These are phyloP conservation scores for Sebastes vulpes DNA, from an alignment of 2,797 vertebrate species.

Conservation along the genomic window DNA sequence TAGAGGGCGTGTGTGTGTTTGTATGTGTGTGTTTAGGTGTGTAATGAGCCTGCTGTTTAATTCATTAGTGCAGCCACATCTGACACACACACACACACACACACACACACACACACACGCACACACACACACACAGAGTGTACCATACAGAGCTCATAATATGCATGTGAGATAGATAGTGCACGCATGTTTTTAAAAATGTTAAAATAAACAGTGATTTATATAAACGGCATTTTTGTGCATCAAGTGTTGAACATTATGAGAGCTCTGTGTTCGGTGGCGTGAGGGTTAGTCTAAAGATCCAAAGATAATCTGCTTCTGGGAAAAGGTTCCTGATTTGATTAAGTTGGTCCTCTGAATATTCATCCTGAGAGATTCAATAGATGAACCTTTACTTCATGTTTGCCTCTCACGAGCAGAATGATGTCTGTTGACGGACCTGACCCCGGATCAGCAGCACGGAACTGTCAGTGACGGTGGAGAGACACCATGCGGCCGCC, in stretches of 20 bases:
- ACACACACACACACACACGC: no score
- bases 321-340: not conserved
- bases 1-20: conserved; percentile 22
- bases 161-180: not conserved
- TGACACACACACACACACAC: not conserved
- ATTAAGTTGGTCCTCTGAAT: not conserved
- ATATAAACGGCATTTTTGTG: not conserved
- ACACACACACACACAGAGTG: not conserved
- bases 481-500: not conserved
- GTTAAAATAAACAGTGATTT: not conserved
- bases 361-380: not conserved
- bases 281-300: not conserved
- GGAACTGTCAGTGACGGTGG: not conserved
- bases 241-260: not conserved
- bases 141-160: not conserved
- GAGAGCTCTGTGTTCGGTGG: not conserved
- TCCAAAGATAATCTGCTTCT: not conserved
- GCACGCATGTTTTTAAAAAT: not conserved
- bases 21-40: conserved; percentile 46
- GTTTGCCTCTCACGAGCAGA: not conserved
- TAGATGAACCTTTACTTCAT: not conserved
- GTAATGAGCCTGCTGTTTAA: conserved; percentile 71
- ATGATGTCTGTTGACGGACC: not conserved
- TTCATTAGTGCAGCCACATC: conserved; percentile 60
- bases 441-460: not conserved